Base-by-base conservation (phyloP, 2,113 vertebrate genomes). In the Lepisosteus osseus region DNA sequence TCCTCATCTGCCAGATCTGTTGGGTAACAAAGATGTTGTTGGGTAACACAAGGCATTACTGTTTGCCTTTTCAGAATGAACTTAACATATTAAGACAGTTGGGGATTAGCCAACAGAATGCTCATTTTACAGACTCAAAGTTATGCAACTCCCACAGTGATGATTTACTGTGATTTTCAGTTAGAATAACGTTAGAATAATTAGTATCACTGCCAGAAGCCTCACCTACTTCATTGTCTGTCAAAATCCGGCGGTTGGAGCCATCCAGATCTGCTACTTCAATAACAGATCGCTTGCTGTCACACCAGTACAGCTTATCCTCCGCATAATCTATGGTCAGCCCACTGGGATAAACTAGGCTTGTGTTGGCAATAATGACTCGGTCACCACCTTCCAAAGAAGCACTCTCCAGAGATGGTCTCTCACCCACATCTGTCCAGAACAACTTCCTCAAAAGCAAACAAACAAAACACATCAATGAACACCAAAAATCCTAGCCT, bases 151-250 rank as follows among this genome's bases (percentile, higher is more conserved):
- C 29, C 29, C 29, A 29, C 29, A 29, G 1, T 29, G 29, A 29
- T 29, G 29, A 1, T 29, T 29, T 29, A 29, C 29, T 29, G 29
- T 29, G 29, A 29, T 29, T 29, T 29, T 29, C 29, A 29, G 29
- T 29, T 29, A 29, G 29, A 29, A 29, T 29, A 29, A 29, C 29
- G 1, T 29, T 29, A 17, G 15, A 17, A 17, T 17, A 5, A 13
- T 59, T 8, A 59, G 14, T 13, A 65, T 11, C 62, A 65, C 29
- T 65, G 68, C 79, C 56, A 85, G 82, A 88, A 93, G 86, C 86
- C 97, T 98, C 93, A 99, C 97, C 96, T 96, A 97, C 95, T 93
- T 97, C 91, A 67, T 95, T 95, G 93, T 93, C 89, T 79, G 80
- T 80, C 85, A 99, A 88, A 72, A 89, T 78, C 75, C n/a, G 92